A percentile compares a stretch with the other conserved stretches of the same genome.
Conservation (phyloP, 2,797 vertebrate genomes). For the Amblyopsis hoosieri region DNA sequence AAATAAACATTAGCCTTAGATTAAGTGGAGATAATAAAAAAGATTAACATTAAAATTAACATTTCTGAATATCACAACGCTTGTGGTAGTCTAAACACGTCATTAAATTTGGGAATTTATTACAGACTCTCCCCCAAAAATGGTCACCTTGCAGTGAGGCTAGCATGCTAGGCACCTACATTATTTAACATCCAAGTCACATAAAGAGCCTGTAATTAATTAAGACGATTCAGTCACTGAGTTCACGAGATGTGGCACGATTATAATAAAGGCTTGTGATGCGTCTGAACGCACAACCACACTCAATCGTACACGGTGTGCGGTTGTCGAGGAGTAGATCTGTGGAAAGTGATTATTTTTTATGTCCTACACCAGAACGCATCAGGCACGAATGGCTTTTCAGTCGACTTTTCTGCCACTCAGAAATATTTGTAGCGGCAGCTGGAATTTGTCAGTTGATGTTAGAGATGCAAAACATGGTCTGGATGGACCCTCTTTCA, state of each 20-base stretch:
- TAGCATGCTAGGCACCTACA: not conserved
- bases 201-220: not conserved
- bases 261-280: not conserved
- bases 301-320: not conserved
- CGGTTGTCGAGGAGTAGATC: too few relatives aligned
- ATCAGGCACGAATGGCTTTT: too few relatives aligned
- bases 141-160: not conserved
- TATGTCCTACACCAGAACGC: too few relatives aligned
- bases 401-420: not conserved
- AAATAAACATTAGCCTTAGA: not conserved
- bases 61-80: not conserved
- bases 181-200: not conserved
- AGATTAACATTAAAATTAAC: not conserved
- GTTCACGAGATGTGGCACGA: too few relatives aligned
- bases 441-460: conserved; percentile 31
- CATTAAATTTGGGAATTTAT: not conserved
- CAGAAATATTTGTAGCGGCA: conserved; percentile 1
- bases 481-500: conserved; percentile 1
- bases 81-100: not conserved
- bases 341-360: too few relatives aligned
- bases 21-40: not conserved
- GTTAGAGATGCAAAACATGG: conserved; percentile 1
- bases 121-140: not conserved
- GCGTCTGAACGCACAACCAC: not conserved
- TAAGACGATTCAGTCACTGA: not conserved